Evolutionary conservation across 2,113 vertebrate genomes (phyloP).

Genomic region (Phylloscopus trochilus): DNA sequence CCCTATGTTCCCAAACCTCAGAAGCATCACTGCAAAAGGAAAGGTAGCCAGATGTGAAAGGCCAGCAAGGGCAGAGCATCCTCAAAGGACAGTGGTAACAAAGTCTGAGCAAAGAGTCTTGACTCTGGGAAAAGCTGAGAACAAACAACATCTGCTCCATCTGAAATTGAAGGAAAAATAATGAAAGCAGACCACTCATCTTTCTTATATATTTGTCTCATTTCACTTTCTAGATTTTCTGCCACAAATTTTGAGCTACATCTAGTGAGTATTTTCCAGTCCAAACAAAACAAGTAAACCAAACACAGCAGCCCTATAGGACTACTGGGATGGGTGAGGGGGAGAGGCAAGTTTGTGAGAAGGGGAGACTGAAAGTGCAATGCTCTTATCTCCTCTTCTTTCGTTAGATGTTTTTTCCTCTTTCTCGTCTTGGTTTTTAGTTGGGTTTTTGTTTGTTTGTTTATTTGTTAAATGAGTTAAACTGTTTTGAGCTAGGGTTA

Average conservation of each 20-base stretch:
- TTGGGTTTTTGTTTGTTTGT: background rate
- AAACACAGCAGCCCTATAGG: background rate
- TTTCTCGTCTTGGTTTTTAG: background rate
- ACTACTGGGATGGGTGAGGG: background rate
- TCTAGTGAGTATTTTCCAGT: background rate
- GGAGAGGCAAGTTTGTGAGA: background rate
- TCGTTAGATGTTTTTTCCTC: background rate
- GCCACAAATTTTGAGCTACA: background rate
- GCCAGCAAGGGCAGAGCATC: background rate
- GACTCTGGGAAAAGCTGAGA: background rate
- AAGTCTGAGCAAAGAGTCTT: background rate
- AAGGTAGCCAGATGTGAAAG: background rate
- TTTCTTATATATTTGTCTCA: background rate
- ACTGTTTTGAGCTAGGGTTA: background rate
- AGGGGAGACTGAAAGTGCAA: background rate
- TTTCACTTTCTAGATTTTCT: constrained; percentile 13
- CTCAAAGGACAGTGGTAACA: background rate
- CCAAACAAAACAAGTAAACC: constrained; percentile 1
- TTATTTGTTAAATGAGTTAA: background rate
- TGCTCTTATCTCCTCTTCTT: background rate
- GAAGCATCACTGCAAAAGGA: background rate
- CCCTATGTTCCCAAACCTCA: background rate
- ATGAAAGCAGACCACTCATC: background rate
- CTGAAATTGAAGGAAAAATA: background rate
- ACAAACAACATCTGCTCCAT: background rate